Conservation (phyloP, 1,140 invertebrate genomes). For the Danaus plexippus region DNA sequence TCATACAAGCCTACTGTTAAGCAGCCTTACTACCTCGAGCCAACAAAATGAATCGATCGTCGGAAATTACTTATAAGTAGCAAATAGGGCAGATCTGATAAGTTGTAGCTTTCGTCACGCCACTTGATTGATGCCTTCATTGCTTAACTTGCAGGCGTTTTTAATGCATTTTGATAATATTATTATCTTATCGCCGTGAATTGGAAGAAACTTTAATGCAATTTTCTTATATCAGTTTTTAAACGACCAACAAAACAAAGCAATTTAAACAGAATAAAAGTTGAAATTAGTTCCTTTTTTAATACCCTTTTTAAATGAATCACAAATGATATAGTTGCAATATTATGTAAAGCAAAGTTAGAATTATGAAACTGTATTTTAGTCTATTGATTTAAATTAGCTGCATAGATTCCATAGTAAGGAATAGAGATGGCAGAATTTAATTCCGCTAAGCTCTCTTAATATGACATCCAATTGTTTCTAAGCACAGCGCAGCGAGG, state of each 20-base stretch:
- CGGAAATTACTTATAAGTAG: slow-evolving; percentile 56
- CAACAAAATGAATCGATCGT: slow-evolving; percentile 32
- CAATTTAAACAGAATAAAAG: too few relatives aligned
- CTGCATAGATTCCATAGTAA: background rate
- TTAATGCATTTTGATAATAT: slow-evolving; percentile 9
- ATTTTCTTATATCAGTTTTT: too few relatives aligned
- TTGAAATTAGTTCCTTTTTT: too few relatives aligned
- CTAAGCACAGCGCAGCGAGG: slow-evolving; percentile 17
- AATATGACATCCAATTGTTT: slow-evolving; percentile 19
- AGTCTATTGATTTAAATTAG: too few relatives aligned
- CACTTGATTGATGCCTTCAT: slow-evolving; percentile 58
- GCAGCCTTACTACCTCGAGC: slow-evolving; percentile 2
- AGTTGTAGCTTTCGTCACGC: slow-evolving; percentile 44
- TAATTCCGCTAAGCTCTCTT: slow-evolving; percentile 15
- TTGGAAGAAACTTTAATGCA: too few relatives aligned
- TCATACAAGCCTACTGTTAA: too few relatives aligned
- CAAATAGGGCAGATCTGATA: slow-evolving; percentile 57
- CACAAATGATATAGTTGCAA: too few relatives aligned
- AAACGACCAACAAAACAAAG: too few relatives aligned
- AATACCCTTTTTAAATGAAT: too few relatives aligned
- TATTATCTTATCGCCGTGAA: too few relatives aligned
- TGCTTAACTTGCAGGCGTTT: slow-evolving; percentile 17
- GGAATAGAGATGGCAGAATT: slow-evolving; percentile 16
- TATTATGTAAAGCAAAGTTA: too few relatives aligned
- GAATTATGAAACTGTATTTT: too few relatives aligned